A percentile compares a stretch with the other conserved stretches of the same genome.
Conservation (phyloP, 2,888 invertebrate genomes). For the Alloplasta piceator region DNA sequence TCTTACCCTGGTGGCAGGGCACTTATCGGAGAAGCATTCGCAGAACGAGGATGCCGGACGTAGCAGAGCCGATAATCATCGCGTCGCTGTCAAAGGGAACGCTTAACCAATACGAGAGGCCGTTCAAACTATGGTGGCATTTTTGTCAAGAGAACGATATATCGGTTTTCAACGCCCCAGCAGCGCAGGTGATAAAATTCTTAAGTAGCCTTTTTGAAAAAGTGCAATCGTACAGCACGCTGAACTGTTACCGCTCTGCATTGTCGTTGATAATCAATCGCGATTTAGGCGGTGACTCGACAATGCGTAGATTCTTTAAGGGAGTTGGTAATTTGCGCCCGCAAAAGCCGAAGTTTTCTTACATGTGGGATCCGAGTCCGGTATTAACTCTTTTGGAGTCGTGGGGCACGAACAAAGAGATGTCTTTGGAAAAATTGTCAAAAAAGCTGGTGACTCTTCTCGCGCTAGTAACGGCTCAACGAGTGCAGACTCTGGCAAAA, state of each 20-base stretch:
- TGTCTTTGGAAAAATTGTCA: background rate
- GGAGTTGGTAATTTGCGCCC: slow-evolving; percentile 65
- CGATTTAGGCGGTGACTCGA: slow-evolving; percentile 50
- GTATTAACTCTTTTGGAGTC: background rate
- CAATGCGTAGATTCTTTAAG: slow-evolving; percentile 65
- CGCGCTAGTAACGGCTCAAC: too few relatives aligned
- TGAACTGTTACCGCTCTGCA: slow-evolving; percentile 21
- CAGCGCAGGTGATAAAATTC: slow-evolving; percentile 6
- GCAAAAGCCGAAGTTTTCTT: slow-evolving; percentile 60
- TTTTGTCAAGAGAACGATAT: slow-evolving; percentile 12
- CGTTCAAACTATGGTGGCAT: slow-evolving; percentile 22
- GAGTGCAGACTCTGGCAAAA: slow-evolving; percentile 50
- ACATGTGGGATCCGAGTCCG: background rate
- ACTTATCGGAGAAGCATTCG: slow-evolving; percentile 13
- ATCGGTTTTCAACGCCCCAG: background rate
- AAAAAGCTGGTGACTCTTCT: too few relatives aligned
- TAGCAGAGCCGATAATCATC: slow-evolving; percentile 2
- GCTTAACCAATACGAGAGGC: slow-evolving; percentile 22
- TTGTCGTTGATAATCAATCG: slow-evolving; percentile 28
- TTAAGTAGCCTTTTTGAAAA: slow-evolving; percentile 2
- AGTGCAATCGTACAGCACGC: slow-evolving; percentile 11
- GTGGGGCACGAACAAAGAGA: background rate
- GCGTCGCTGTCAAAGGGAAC: slow-evolving; percentile 23
- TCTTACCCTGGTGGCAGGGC: slow-evolving; percentile 29
- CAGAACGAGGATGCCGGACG: too few relatives aligned